phyloP scores from a whole-genome alignment of 2,113 vertebrate species.

The Hystrix brachyura region DNA sequence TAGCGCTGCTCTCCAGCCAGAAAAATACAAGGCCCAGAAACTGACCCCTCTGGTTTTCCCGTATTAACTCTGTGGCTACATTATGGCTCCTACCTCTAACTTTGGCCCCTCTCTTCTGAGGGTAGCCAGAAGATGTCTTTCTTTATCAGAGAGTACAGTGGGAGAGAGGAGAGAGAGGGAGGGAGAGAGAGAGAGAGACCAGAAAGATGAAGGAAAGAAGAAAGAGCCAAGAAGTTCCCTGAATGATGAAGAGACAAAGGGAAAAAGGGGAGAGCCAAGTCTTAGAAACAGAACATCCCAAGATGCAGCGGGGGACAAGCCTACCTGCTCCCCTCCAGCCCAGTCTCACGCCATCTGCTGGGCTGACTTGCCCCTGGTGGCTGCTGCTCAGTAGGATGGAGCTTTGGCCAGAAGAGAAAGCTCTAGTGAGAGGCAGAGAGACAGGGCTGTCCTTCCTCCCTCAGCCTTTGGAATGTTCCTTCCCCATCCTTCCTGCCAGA shows the following conservation, averaged over 20 bases:
- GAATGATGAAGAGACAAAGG: neutral
- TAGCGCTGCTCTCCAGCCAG: neutral
- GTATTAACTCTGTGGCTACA: neutral
- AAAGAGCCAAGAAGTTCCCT: neutral
- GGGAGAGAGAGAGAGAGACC: neutral
- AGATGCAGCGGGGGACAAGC: neutral
- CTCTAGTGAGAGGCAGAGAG: accelerated
- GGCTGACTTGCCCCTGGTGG: neutral
- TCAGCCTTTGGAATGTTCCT: neutral
- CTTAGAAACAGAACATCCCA: conserved; percentile 30
- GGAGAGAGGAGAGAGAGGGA: neutral
- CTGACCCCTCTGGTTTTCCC: neutral
- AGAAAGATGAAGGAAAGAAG: neutral
- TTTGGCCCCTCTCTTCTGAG: neutral
- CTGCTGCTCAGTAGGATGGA: conserved; percentile 66
- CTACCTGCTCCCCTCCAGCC: neutral
- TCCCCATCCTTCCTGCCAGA: neutral
- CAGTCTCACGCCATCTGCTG: conserved; percentile 67
- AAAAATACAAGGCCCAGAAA: neutral
- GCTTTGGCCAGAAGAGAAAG: neutral
- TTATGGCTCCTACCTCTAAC: neutral
- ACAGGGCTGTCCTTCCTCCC: neutral
- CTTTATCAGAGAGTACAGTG: neutral
- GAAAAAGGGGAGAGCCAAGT: neutral
- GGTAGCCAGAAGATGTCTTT: neutral